Percentiles rank a stretch among this genome's conserved stretches.
Conservation (phyloP, 2,797 vertebrate species). For the Enteromius radiatus region DNA sequence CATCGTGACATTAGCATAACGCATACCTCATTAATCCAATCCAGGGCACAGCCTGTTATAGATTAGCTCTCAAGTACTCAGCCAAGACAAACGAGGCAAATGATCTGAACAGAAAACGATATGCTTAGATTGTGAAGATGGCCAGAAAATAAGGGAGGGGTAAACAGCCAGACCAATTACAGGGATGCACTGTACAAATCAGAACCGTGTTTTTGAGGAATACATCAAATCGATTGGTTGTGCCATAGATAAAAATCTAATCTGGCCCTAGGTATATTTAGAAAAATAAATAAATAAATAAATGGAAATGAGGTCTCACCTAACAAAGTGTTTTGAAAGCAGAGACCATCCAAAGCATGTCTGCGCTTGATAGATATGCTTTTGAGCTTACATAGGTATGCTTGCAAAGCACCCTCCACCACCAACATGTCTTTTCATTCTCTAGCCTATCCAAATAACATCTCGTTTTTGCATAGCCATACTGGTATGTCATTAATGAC, state of each 20-base stretch:
- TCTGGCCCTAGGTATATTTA: not conserved
- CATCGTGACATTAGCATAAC: slow-evolving; percentile 34
- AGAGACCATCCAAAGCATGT: not conserved
- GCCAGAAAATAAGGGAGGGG: not conserved
- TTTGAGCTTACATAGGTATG: not conserved
- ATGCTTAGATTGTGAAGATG: slow-evolving; percentile 22
- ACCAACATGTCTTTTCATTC: not conserved
- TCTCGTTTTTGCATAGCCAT: not conserved
- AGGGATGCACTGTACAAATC: not conserved
- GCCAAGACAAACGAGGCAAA: slow-evolving; percentile 35
- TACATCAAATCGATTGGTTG: not conserved
- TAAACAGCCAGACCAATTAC: slow-evolving; percentile 4
- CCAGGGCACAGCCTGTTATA: slow-evolving; percentile 44
- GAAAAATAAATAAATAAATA: not conserved
- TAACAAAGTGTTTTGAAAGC: not conserved
- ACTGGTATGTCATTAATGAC: not conserved
- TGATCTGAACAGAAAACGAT: slow-evolving; percentile 34
- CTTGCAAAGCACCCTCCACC: slow-evolving; percentile 1
- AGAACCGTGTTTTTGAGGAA: not conserved
- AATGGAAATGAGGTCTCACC: not conserved
- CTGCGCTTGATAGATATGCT: not conserved
- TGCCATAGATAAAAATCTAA: not conserved
- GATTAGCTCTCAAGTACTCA: slow-evolving; percentile 35
- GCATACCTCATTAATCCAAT: slow-evolving; percentile 51
- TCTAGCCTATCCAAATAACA: not conserved